Evolutionary conservation across 2,797 vertebrate genomes (phyloP), one percentile per base, ranked within the genome.

Genomic region (Enteromius afrohamiltoni): DNA sequence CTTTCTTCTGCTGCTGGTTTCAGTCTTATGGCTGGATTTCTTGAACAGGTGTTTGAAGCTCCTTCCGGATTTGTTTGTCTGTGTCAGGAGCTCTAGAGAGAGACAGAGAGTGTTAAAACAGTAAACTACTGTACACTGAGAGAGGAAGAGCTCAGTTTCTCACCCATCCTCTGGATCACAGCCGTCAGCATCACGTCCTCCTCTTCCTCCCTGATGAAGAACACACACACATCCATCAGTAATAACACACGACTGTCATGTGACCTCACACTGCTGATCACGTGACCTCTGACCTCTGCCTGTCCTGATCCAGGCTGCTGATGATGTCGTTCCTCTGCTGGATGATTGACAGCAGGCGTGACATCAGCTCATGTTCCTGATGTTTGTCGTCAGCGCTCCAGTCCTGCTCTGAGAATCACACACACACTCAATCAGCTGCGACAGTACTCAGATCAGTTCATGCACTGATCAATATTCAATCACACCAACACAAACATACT

Each of bases 291-390:
- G 86, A 97, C 96, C 96, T 97, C 91, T 96, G 94, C 82, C 95
- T 92, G 90, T 98, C 97, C 91, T 96, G 95, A 0, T 98, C 97
- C 89, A 98, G 86, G 91, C 94, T 95, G 93, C 95, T 96, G 89
- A 98, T 91, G 9, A 98, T 97, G 85, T 96, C 95, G 0, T 98
- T 96, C 87, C 97, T 96, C 93, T 97, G 95, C 73, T 97, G 97
- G 0, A 98, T 96, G 88, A 97, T 93, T 77, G 93, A 92, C 53
- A 97, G 93, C 55, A 98, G 92, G 88, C 97, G 95, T 13, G 94
- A 89, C 96, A 97, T 96, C 88, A 98, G 90, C 88, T 94, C 93
- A 89, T 95, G 93, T 86, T 98, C 97, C 78, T 89, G 93, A 45
- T 67, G 85, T 60, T 93, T 92, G 86, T 98, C 97, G 62, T 97